phyloP scores from a whole-genome alignment of 1,140 invertebrate genomes.

The Drosophila teissieri region DNA sequence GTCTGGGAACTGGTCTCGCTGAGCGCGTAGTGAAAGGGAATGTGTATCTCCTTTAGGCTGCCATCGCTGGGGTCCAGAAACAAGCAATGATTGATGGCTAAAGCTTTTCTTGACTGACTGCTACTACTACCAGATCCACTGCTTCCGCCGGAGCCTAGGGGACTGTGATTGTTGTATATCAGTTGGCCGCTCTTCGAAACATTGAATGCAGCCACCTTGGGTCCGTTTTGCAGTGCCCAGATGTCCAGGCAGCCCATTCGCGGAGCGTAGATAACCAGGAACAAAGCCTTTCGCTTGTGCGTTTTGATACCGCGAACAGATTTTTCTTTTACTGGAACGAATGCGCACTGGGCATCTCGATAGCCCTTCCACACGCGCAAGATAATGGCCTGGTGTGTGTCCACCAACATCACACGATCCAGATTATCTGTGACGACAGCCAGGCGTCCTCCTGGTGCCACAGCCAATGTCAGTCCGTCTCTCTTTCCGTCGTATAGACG shows the following conservation, averaged over 20 bases:
- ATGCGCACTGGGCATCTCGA: conserved; percentile 95
- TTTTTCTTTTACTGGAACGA: conserved; percentile 87
- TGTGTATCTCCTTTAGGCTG: conserved; percentile 90
- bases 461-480: conserved; percentile 88
- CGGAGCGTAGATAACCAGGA: conserved; percentile 94
- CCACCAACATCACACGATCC: conserved; percentile 93
- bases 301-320: conserved; percentile 79
- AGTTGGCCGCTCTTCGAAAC: conserved; percentile 93
- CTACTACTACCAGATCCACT: conserved; percentile 56
- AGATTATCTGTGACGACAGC: conserved; percentile 93
- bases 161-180: conserved; percentile 91
- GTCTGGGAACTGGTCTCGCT: conserved; percentile 94
- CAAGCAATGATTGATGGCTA: conserved; percentile 88
- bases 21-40: conserved; percentile 96
- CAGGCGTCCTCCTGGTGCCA: conserved; percentile 92
- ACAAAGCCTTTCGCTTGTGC: conserved; percentile 87
- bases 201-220: conserved; percentile 94
- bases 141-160: conserved; percentile 85
- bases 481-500: conserved; percentile 93
- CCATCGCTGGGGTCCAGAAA: conserved; percentile 93
- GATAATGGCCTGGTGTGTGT: conserved; percentile 91
- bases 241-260: conserved; percentile 94
- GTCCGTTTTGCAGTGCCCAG: conserved; percentile 93
- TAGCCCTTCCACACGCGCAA: conserved; percentile 97
- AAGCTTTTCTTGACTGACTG: conserved; percentile 85